A percentile compares a stretch with the other conserved stretches of the same genome.
Evolutionary conservation across 2,888 invertebrate species (phyloP).

Genomic region (Oscheius myriophilus): DNA sequence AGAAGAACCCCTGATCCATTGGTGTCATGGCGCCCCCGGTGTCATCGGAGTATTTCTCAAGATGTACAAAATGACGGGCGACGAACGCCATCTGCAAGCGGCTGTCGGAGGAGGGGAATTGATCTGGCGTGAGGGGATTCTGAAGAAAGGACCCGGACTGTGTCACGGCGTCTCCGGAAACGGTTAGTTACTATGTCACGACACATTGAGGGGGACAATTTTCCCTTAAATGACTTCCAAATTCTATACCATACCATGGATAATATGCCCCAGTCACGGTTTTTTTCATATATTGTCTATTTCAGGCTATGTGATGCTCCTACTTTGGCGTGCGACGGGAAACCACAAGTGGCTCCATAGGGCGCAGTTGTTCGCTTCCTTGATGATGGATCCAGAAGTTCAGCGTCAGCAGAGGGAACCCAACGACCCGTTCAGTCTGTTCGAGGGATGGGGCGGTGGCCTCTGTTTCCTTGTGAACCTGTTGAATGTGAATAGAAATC

Average conservation of each 20-base stretch:
- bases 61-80: conserved; percentile 82
- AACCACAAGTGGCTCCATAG: conserved; percentile 55
- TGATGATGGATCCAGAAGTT: conserved; percentile 75
- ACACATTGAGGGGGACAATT: too few species aligned
- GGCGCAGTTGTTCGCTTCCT: conserved; percentile 82
- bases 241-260: too few species aligned
- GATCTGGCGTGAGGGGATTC: conserved; percentile 84
- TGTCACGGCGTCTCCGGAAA: conserved; percentile 86
- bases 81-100: conserved; percentile 77
- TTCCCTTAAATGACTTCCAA: too few species aligned
- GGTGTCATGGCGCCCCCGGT: conserved; percentile 90
- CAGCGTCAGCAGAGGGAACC: conserved; percentile 78
- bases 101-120: conserved; percentile 80
- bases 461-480: conserved; percentile 85
- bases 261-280: not conserved
- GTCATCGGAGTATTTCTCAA: conserved; percentile 82
- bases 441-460: conserved; percentile 87
- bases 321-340: conserved; percentile 81
- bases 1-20: conserved; percentile 21
- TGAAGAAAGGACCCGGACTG: conserved; percentile 86
- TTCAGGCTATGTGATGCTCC: conserved; percentile 81
- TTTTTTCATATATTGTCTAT: not conserved
- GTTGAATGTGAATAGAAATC: conserved; percentile 76
- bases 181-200: too few species aligned
- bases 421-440: conserved; percentile 84